Evolutionary conservation across 2,797 vertebrate species (phyloP).

Genomic region (Cottoperca gobio): DNA sequence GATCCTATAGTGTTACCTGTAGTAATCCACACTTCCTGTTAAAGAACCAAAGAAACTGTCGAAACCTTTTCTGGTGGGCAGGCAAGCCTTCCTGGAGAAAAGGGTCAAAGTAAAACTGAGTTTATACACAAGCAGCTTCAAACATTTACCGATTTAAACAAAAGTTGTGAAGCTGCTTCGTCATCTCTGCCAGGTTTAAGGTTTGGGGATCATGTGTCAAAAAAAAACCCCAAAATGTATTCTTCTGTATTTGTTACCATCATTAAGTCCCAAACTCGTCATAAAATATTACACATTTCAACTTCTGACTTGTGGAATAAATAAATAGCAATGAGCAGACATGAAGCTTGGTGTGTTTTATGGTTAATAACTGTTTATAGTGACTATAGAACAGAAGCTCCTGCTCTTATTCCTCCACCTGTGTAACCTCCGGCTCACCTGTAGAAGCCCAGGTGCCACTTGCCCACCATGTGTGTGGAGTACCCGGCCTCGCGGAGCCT

Average conservation of each 20-base stretch:
- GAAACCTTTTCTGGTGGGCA: conserved; percentile 94
- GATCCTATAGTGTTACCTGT: conserved; percentile 73
- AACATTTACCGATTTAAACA: background rate
- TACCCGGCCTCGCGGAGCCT: conserved; percentile 93
- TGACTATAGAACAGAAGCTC: background rate
- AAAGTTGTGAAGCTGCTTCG: too few species aligned
- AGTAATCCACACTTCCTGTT: conserved; percentile 97
- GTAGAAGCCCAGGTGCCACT: conserved; percentile 99
- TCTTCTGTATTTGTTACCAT: too few species aligned
- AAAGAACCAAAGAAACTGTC: conserved; percentile 95
- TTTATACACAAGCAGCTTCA: background rate
- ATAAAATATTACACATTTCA: too few species aligned
- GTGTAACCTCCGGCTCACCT: conserved; percentile 74
- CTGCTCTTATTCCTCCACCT: background rate
- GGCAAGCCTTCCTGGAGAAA: conserved; percentile 80
- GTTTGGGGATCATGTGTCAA: too few species aligned
- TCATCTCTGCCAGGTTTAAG: too few species aligned
- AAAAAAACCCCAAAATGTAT: too few species aligned
- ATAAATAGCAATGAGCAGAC: background rate
- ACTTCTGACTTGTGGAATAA: too few species aligned
- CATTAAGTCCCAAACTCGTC: too few species aligned
- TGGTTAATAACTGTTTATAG: background rate
- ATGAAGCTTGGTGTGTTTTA: background rate
- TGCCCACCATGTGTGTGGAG: conserved; percentile 96
- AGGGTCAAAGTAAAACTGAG: background rate